Base-by-base conservation (phyloP, 2,113 vertebrate species). In the Semnornis frantzii region DNA sequence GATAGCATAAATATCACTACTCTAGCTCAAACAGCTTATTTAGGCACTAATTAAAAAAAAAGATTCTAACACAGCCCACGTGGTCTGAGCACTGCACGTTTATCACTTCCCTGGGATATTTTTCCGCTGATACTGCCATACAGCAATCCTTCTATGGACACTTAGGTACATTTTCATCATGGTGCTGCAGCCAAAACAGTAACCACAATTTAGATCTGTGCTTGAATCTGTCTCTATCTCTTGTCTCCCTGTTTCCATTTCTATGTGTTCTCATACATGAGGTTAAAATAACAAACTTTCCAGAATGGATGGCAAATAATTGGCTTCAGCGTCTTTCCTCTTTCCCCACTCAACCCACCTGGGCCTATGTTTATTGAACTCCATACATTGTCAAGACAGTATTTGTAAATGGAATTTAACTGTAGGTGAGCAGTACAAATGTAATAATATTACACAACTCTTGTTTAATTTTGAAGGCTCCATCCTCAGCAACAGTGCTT, bases 401-500 rank as follows among this genome's bases (percentile, higher is more conserved):
- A 97, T 97, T 97, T 97, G 97, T 98, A 97, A 97, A 97, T 93
- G 95, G 96, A 97, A 97, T 98, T 97, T 98, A 98, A 98, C 95
- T 91, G 93, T 93, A 97, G 95, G 97, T 97, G 97, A 98, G 95
- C 59, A 91, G 97, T 97, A 98, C 97, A 98, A 97, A 98, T 97
- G 95, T 96, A 98, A 98, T 98, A 97, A 97, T 96, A 97, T 92
- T 95, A 95, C 95, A 96, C 97, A 97, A 97, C 96, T 98, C 97
- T 96, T 97, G 98, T 98, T 98, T 98, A 98, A 98, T 98, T 98
- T 98, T 97, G 96, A 98, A 97, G 95, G 97, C 96, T 97, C 92
- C 87, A 91, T 98, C 90, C 96, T 96, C 93, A 96, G 97, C 95
- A 97, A 75, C 95, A 97, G 81, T 9, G 52, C 93, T 97, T 95